Percentiles rank a stretch among this genome's conserved stretches.
Conservation (phyloP, 2,888 invertebrate genomes). For the Caenorhabditis sp. region DNA sequence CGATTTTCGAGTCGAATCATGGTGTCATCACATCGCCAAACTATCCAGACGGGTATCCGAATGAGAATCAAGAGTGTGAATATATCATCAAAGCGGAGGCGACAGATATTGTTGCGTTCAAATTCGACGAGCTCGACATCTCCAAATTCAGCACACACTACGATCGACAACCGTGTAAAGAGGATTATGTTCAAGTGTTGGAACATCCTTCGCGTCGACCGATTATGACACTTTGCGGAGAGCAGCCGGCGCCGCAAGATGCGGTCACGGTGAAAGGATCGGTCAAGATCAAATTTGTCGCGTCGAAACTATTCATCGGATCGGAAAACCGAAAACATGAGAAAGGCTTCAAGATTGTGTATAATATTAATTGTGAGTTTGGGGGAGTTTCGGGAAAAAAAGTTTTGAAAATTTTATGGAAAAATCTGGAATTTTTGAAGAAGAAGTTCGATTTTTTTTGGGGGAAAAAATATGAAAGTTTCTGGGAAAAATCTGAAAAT, state of each 20-base stretch:
- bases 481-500: too few relatives aligned
- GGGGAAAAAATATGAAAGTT: too few relatives aligned
- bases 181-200: conserved; percentile 63
- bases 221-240: conserved; percentile 50
- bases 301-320: conserved; percentile 31
- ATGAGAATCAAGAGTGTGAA: conserved; percentile 54
- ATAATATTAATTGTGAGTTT: conserved; percentile 55
- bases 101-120: conserved; percentile 23
- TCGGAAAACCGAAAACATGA: conserved; percentile 16
- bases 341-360: conserved; percentile 64
- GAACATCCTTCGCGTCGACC: conserved; percentile 45
- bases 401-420: neutral
- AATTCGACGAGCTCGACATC: conserved; percentile 34
- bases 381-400: too few relatives aligned
- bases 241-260: conserved; percentile 25
- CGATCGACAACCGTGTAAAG: conserved; percentile 31
- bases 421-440: too few relatives aligned
- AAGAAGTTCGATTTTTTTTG: too few relatives aligned
- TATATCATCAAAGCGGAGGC: conserved; percentile 51
- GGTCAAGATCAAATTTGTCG: conserved; percentile 58
- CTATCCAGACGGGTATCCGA: conserved; percentile 67
- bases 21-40: conserved; percentile 66
- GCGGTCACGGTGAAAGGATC: conserved; percentile 58
- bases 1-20: conserved; percentile 53
- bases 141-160: conserved; percentile 11